phyloP scores from a whole-genome alignment of 2,888 invertebrate genomes.

The Patella caerulea region DNA sequence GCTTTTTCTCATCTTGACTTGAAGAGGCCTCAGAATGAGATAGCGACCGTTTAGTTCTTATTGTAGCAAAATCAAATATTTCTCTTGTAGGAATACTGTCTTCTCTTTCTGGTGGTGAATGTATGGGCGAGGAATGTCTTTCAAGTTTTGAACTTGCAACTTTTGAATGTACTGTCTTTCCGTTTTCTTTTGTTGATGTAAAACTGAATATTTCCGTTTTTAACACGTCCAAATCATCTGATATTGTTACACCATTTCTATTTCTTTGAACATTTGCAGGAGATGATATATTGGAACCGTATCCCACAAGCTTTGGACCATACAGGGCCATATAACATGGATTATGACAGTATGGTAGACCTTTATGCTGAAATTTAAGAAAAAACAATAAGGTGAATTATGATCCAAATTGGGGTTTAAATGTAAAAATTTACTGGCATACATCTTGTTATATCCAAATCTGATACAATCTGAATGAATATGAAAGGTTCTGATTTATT shows the following conservation, averaged over 20 bases:
- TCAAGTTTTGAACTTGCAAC: background rate
- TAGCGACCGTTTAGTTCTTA: background rate
- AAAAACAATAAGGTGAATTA: background rate
- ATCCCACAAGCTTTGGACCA: slow-evolving; percentile 86
- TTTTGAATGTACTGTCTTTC: background rate
- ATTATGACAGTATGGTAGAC: slow-evolving; percentile 87
- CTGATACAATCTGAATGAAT: too few species aligned
- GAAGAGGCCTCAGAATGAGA: background rate
- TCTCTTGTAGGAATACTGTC: slow-evolving; percentile 13
- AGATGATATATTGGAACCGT: slow-evolving; percentile 75
- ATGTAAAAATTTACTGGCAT: too few species aligned
- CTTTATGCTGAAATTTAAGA: slow-evolving; percentile 78
- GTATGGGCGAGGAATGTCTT: background rate
- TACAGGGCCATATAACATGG: slow-evolving; percentile 88
- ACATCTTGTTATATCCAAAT: too few species aligned
- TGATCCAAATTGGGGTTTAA: too few species aligned
- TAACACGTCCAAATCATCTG: slow-evolving; percentile 21
- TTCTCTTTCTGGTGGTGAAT: background rate
- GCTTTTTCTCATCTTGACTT: background rate
- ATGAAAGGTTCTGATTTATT: too few species aligned
- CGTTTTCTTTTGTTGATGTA: background rate
- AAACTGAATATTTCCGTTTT: slow-evolving; percentile 34
- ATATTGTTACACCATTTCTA: slow-evolving; percentile 5
- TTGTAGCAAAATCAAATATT: slow-evolving; percentile 1
- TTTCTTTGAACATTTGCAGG: slow-evolving; percentile 55